Evolutionary conservation across 1,140 invertebrate species (phyloP), one percentile per base, ranked within the genome.

Genomic region (Diorhabda carinulata): DNA sequence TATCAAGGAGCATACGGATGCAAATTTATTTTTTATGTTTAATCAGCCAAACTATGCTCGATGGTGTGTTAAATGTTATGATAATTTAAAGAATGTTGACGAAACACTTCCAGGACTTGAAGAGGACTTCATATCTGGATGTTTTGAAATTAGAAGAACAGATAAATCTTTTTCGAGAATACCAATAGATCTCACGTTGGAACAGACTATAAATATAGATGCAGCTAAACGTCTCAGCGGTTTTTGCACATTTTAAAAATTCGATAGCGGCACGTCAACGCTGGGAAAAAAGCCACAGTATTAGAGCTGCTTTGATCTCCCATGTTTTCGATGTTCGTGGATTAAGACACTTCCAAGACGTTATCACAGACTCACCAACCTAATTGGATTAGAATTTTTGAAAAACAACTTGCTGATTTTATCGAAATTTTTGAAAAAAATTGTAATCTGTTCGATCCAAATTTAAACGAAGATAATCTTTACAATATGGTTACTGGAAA

Each of bases 51-150:
- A n/a, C n/a, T n/a, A n/a, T n/a, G n/a, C n/a, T n/a, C n/a, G n/a
- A n/a, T n/a, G n/a, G n/a, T n/a, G n/a, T n/a, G n/a, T n/a, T n/a
- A n/a, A n/a, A n/a, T n/a, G n/a, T n/a, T n/a, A n/a, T n/a, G n/a
- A n/a, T n/a, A n/a, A n/a, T n/a, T n/a, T n/a, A n/a, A n/a, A n/a
- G n/a, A n/a, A n/a, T n/a, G n/a, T n/a, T n/a, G n/a, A n/a, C n/a
- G n/a, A n/a, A n/a, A n/a, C n/a, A n/a, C n/a, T n/a, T n/a, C n/a
- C n/a, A n/a, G n/a, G n/a, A n/a, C n/a, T n/a, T n/a, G n/a, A n/a
- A n/a, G n/a, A n/a, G n/a, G 44, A 74, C 74, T 4, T 66, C 70
- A 25, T 74, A 75, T 68, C 69, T 58, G 6, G 70, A 75, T 62
- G 67, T 68, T 10, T 72, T 68, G 6, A 65, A 62, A 62, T 42